Evolutionary conservation across 2,797 vertebrate genomes (phyloP), one percentile per base, ranked within the genome.

Genomic region (Neosilurus mollespiculum): DNA sequence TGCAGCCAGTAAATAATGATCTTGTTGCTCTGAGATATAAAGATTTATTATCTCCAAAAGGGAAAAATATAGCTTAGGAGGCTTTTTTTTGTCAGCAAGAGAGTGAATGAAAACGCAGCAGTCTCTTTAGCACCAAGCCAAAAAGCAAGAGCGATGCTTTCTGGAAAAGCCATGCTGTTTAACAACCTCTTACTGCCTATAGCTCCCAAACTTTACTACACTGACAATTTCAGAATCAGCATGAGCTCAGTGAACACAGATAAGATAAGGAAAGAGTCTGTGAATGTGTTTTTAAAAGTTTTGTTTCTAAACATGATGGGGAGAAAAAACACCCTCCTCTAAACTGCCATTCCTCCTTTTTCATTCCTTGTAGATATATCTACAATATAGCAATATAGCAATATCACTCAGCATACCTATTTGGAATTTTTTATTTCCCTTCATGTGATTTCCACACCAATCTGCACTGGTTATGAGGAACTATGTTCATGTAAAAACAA

Each of bases 151-250:
- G 30, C 5, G 54, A 64, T 79, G 73, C 49, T 58, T 62, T 54
- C 18, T 34, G 62, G 15, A 22, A 56, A 62, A 54, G 65, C 69
- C 86, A 67, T 54, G 62, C 51, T 72, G 26, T 53, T 62, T 24
- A 64, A 56, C 83, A 66, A 59, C 59, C 67, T 37, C 56, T 80
- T 62, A 84, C 18, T 84, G 75, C 62, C 53, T 34, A 67, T 56
- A 70, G 54, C 75, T 80, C 76, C 64, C 56, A 71, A 54, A 64
- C 67, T 37, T 72, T 66, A 71, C 66, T 37, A 62, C 58, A 79
- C 37, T 43, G 58, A 83, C 51, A 62, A 83, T 79, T 79, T 72
- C 66, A 83, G 20, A 64, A 69, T 10, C 76, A 72, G 82, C 67
- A 16, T 72, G 66, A 22, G 67, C 49, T 43, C 58, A 24, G 12